Conservation (phyloP, 2,797 vertebrate species). For the Melanotaenia maccullochi region DNA sequence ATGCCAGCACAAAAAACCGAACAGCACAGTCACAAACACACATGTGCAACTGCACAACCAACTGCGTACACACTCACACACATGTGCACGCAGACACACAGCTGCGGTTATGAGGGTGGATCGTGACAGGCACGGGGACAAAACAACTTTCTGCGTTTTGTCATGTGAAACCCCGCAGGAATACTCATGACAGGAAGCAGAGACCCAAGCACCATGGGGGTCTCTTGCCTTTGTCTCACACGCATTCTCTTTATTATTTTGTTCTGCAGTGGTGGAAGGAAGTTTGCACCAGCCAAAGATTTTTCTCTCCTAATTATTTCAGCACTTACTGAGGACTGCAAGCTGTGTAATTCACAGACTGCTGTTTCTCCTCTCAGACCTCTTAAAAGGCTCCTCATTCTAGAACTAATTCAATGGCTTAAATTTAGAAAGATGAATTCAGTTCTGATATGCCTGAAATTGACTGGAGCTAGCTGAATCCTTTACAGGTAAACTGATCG, state of each 20-base stretch:
- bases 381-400: slow-evolving; percentile 57
- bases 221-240: slow-evolving; percentile 89
- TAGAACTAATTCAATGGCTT: slow-evolving; percentile 26
- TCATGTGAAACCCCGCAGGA: slow-evolving; percentile 91
- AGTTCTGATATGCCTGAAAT: slow-evolving; percentile 17
- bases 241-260: slow-evolving; percentile 85
- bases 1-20: slow-evolving; percentile 82
- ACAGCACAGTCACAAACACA: slow-evolving; percentile 64
- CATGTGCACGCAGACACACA: slow-evolving; percentile 67
- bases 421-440: slow-evolving; percentile 19
- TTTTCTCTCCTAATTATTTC: slow-evolving; percentile 86
- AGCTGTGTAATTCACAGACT: slow-evolving; percentile 67
- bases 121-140: slow-evolving; percentile 89
- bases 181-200: slow-evolving; percentile 89
- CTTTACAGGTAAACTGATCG: neutral
- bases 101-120: slow-evolving; percentile 87
- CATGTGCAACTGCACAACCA: slow-evolving; percentile 57
- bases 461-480: neutral
- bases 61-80: slow-evolving; percentile 31
- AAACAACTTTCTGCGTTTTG: slow-evolving; percentile 92
- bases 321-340: slow-evolving; percentile 79
- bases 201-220: slow-evolving; percentile 88
- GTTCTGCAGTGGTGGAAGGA: slow-evolving; percentile 82
- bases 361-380: slow-evolving; percentile 60
- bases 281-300: slow-evolving; percentile 87